Evolutionary conservation across 2,888 invertebrate species (phyloP).

Genomic region (Apodemia hepburni): DNA sequence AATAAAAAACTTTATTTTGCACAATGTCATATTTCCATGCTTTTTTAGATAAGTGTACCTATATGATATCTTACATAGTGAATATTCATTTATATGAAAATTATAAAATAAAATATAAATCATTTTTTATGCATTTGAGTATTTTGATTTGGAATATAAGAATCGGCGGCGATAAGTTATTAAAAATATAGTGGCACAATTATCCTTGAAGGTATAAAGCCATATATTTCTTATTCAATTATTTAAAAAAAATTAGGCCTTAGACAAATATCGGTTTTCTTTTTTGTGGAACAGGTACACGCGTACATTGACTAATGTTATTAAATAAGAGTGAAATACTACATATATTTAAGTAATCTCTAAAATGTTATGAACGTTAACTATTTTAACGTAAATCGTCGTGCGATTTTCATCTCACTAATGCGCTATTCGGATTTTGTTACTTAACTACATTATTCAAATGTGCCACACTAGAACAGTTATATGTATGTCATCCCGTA

Average conservation of each 20-base stretch:
- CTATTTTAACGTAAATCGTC: constrained; percentile 41
- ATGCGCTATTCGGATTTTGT: constrained; percentile 15
- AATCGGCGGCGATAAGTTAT: not conserved
- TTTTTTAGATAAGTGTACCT: not conserved
- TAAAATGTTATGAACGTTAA: constrained; percentile 34
- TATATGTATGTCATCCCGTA: constrained; percentile 22
- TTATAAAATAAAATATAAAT: not conserved
- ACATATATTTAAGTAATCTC: constrained; percentile 35
- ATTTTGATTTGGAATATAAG: not conserved
- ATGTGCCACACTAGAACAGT: constrained; percentile 33
- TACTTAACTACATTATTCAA: constrained; percentile 27
- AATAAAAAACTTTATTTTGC: too few species aligned
- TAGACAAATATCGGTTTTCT: constrained; percentile 43
- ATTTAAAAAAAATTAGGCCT: constrained; percentile 54
- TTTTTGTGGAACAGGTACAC: constrained; percentile 59
- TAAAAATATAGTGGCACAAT: constrained; percentile 1
- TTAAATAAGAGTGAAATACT: constrained; percentile 50
- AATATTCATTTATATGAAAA: constrained; percentile 8
- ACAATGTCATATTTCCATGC: too few species aligned
- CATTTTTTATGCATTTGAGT: constrained; percentile 2
- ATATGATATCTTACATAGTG: not conserved
- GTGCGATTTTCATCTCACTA: constrained; percentile 31
- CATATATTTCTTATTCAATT: constrained; percentile 27
- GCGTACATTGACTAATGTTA: constrained; percentile 58
- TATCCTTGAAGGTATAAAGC: constrained; percentile 24